A percentile compares a stretch with the other conserved stretches of the same genome.
phyloP scores from a whole-genome alignment of 1,140 invertebrate genomes.

The Drosophila nikananu region DNA sequence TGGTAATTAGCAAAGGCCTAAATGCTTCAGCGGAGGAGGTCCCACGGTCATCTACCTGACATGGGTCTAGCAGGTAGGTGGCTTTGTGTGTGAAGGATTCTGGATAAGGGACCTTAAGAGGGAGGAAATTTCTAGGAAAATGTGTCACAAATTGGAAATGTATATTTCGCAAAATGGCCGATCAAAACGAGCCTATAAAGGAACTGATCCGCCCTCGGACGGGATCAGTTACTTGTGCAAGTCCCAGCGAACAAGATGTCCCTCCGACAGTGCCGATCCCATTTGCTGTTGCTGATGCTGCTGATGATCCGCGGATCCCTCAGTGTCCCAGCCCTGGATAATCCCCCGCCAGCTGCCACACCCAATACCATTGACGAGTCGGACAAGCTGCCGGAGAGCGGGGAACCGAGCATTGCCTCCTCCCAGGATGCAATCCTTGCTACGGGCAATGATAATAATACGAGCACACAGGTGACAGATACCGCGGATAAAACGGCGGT shows the following conservation, averaged over 20 bases:
- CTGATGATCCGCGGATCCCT: constrained; percentile 15
- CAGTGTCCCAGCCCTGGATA: constrained; percentile 57
- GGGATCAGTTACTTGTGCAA: constrained; percentile 33
- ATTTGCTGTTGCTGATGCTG: constrained; percentile 38
- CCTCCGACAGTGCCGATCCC: constrained; percentile 18
- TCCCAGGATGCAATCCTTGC: constrained; percentile 1
- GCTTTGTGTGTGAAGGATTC: constrained; percentile 21
- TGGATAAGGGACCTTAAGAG: constrained; percentile 12
- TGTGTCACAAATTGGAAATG: constrained; percentile 50
- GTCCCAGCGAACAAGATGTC: constrained; percentile 34
- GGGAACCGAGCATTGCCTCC: constrained; percentile 9
- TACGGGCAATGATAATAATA: constrained; percentile 29
- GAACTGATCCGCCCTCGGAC: not conserved
- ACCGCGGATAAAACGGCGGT: constrained; percentile 42
- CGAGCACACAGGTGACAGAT: constrained; percentile 11
- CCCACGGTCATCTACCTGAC: constrained; percentile 45
- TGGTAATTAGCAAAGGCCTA: constrained; percentile 42
- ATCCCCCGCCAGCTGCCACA: constrained; percentile 27
- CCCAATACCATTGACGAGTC: constrained; percentile 60
- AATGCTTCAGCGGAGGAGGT: constrained; percentile 16
- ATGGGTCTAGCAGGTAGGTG: constrained; percentile 37
- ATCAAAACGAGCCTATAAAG: constrained; percentile 49
- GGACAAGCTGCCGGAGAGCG: constrained; percentile 52
- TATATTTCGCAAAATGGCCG: constrained; percentile 41
- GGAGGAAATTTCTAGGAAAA: constrained; percentile 49